Evolutionary conservation across 1,140 invertebrate genomes (phyloP).

Genomic region (Drosophila lowei): DNA sequence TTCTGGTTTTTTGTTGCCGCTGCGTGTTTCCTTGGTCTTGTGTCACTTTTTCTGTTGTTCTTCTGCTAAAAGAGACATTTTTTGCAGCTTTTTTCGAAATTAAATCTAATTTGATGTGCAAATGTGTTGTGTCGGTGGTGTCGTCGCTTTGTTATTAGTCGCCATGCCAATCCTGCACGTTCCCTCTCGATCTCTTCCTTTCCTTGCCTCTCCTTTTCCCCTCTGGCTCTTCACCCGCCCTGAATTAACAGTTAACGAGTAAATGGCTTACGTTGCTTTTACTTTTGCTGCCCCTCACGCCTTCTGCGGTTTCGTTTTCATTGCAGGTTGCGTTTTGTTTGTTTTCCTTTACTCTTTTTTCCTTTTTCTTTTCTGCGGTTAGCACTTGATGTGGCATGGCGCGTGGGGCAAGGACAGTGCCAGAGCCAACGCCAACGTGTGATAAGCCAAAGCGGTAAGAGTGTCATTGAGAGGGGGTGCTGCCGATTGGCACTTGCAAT

Average conservation of each 20-base stretch:
- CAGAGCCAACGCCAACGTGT: slow-evolving; percentile 30
- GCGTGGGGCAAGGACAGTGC: slow-evolving; percentile 6
- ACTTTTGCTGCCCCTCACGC: not conserved
- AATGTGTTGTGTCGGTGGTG: slow-evolving; percentile 40
- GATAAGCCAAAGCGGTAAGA: slow-evolving; percentile 41
- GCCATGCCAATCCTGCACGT: slow-evolving; percentile 28
- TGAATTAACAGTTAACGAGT: slow-evolving; percentile 52
- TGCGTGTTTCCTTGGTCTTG: slow-evolving; percentile 33
- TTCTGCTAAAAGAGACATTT: slow-evolving; percentile 18
- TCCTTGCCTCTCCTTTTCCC: not conserved
- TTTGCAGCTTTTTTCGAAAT: slow-evolving; percentile 50
- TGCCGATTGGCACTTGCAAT: slow-evolving; percentile 72
- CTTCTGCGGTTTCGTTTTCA: slow-evolving; percentile 57
- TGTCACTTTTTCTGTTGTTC: slow-evolving; percentile 10
- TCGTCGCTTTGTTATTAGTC: slow-evolving; percentile 35
- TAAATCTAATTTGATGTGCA: slow-evolving; percentile 69
- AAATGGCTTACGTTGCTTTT: slow-evolving; percentile 54
- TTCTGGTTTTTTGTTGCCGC: slow-evolving; percentile 40
- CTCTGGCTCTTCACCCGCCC: not conserved
- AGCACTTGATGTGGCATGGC: slow-evolving; percentile 1
- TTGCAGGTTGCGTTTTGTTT: slow-evolving; percentile 51
- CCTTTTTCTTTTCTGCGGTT: slow-evolving; percentile 27
- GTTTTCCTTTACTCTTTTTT: slow-evolving; percentile 32
- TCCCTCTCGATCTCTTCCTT: not conserved
- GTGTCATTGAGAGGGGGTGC: not conserved